These are phyloP conservation scores for Brachionus plicatilis DNA, from an alignment of 1,140 invertebrate species.

Conservation along the genomic window DNA sequence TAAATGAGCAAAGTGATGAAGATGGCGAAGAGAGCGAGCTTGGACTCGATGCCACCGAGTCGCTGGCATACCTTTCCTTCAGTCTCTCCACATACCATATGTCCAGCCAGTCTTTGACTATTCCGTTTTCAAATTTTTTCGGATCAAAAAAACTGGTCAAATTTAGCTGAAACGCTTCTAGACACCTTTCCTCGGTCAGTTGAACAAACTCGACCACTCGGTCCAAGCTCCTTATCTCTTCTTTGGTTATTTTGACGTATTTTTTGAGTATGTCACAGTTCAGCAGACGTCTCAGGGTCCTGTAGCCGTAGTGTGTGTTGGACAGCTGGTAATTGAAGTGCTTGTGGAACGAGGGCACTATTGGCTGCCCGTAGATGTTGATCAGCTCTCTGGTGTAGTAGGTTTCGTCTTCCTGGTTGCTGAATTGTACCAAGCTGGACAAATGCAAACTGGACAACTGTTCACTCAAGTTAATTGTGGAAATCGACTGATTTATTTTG, in stretches of 20 bases:
- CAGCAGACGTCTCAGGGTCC: conserved; percentile 18
- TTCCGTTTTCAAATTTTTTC: conserved; percentile 29
- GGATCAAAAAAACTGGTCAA: conserved; percentile 35
- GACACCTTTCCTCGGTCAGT: conserved; percentile 5
- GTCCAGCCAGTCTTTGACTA: conserved; percentile 38
- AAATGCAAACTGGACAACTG: not conserved
- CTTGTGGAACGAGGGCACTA: conserved; percentile 37
- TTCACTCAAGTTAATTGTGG: not conserved
- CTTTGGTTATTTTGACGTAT: conserved; percentile 31
- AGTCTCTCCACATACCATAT: conserved; percentile 36
- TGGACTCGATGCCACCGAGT: not conserved
- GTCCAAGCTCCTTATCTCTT: conserved; percentile 25
- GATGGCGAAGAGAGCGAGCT: not conserved
- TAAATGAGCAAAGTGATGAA: conserved; percentile 7
- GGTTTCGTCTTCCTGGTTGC: conserved; percentile 36
- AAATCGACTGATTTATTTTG: conserved; percentile 31
- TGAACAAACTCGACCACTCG: conserved; percentile 39
- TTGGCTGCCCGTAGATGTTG: conserved; percentile 34
- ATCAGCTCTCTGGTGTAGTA: conserved; percentile 34
- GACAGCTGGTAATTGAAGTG: conserved; percentile 37
- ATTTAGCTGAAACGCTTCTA: conserved; percentile 30
- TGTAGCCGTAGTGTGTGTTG: conserved; percentile 33
- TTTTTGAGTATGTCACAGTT: conserved; percentile 38
- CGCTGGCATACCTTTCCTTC: conserved; percentile 22
- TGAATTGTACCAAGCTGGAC: not conserved